These are phyloP conservation scores for Drosophila nr. perissopoda DNA, from an alignment of 2,888 invertebrate genomes.

Conservation along the genomic window DNA sequence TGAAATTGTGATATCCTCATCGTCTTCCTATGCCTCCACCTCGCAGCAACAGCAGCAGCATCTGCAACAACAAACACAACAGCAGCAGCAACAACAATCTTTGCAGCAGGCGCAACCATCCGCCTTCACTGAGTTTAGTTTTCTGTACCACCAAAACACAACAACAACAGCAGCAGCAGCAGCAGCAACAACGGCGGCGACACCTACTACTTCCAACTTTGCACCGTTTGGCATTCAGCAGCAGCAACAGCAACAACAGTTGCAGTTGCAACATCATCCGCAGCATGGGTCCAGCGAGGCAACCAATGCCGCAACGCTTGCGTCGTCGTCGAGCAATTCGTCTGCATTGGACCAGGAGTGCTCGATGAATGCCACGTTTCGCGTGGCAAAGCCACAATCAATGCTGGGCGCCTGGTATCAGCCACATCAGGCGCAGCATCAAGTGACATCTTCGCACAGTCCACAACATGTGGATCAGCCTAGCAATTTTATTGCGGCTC, in stretches of 20 bases:
- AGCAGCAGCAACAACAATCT: conserved; percentile 25
- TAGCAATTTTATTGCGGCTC: conserved; percentile 77
- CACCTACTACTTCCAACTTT: conserved; percentile 40
- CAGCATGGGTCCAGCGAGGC: conserved; percentile 71
- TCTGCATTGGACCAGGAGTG: conserved; percentile 65
- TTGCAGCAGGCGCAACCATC: conserved; percentile 46
- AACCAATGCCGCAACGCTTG: conserved; percentile 78
- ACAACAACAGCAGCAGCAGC: conserved; percentile 25
- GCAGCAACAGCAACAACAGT: conserved; percentile 47
- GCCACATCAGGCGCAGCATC: conserved; percentile 37
- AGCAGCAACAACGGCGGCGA: conserved; percentile 24
- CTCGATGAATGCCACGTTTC: conserved; percentile 70
- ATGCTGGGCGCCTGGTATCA: conserved; percentile 62
- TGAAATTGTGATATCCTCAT: conserved; percentile 79
- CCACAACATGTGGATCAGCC: conserved; percentile 57
- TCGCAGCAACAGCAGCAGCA: conserved; percentile 41
- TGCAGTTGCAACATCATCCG: conserved; percentile 43
- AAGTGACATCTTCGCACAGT: conserved; percentile 39
- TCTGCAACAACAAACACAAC: conserved; percentile 28
- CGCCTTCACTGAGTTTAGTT: conserved; percentile 66
- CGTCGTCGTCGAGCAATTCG: conserved; percentile 80
- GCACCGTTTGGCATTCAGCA: conserved; percentile 51
- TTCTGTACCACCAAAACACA: conserved; percentile 63
- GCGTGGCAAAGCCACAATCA: conserved; percentile 56
- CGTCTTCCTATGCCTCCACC: conserved; percentile 74